These are phyloP conservation scores for Notarius quadriscutis DNA, from an alignment of 2,113 vertebrate species.

Conservation along the genomic window DNA sequence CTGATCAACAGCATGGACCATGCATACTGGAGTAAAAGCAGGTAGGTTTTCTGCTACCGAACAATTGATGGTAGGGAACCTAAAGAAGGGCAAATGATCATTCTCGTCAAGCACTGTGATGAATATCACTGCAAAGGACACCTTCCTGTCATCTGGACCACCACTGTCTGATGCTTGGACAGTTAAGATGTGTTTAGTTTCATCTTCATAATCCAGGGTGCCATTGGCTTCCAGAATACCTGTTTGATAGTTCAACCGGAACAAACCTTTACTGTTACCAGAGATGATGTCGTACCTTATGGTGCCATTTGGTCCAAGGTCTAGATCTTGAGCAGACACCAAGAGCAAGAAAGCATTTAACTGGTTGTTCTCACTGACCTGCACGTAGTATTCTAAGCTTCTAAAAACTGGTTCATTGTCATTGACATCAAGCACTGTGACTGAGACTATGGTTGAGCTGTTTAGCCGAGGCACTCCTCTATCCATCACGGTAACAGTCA, in stretches of 20 bases:
- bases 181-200: conserved; percentile 74
- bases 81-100: conserved; percentile 84
- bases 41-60: conserved; percentile 82
- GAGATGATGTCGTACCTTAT: conserved; percentile 80
- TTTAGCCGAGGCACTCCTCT: conserved; percentile 75
- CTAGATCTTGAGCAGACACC: conserved; percentile 79
- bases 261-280: conserved; percentile 79
- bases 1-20: conserved; percentile 82
- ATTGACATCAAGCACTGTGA: conserved; percentile 85
- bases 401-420: conserved; percentile 84
- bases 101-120: conserved; percentile 86
- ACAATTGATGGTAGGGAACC: conserved; percentile 79
- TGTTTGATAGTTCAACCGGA: conserved; percentile 75
- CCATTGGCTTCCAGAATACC: conserved; percentile 78
- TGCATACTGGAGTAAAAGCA: conserved; percentile 76
- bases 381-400: conserved; percentile 72
- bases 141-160: conserved; percentile 64
- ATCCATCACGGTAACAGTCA: conserved; percentile 81
- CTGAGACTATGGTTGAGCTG: conserved; percentile 72
- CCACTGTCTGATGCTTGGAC: conserved; percentile 80
- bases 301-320: conserved; percentile 76
- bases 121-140: conserved; percentile 76
- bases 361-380: conserved; percentile 78
- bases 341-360: conserved; percentile 73
- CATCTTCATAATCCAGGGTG: conserved; percentile 84